phyloP scores from a whole-genome alignment of 2,888 invertebrate genomes.

The Diplazon laetatorius region DNA sequence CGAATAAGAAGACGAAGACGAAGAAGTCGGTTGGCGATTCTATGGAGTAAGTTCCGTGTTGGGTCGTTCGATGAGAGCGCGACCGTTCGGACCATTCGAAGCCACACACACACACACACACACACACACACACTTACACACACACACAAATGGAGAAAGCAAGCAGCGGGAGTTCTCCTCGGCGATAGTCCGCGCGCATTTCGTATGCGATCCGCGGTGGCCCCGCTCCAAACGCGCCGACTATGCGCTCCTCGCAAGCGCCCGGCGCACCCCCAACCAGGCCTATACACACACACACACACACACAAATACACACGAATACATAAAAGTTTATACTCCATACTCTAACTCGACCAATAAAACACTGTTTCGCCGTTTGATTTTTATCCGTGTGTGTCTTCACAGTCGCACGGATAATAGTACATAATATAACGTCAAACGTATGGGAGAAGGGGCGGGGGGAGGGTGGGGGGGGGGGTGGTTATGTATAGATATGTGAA shows the following conservation, averaged over 20 bases:
- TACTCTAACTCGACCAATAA: too few species aligned
- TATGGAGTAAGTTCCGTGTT: slow-evolving; percentile 8
- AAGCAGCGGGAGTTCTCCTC: not conserved
- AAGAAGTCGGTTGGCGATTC: not conserved
- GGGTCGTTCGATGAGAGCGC: slow-evolving; percentile 6
- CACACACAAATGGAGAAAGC: too few species aligned
- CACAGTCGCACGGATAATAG: slow-evolving; percentile 50
- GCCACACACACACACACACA: too few species aligned
- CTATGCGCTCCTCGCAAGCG: slow-evolving; percentile 67
- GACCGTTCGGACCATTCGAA: slow-evolving; percentile 7
- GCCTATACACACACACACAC: slow-evolving; percentile 19
- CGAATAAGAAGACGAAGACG: too few species aligned
- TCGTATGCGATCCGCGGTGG: slow-evolving; percentile 76
- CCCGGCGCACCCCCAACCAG: slow-evolving; percentile 42
- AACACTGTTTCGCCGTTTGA: slow-evolving; percentile 60
- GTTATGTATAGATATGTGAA: not conserved
- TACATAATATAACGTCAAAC: slow-evolving; percentile 20
- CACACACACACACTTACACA: too few species aligned
- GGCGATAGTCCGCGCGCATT: slow-evolving; percentile 69
- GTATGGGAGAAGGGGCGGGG: too few species aligned
- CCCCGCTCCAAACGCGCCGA: slow-evolving; percentile 77
- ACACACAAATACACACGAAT: too few species aligned
- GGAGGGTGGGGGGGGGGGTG: too few species aligned
- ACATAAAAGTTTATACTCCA: too few species aligned
- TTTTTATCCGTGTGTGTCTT: slow-evolving; percentile 37